Evolutionary conservation across 2,797 vertebrate genomes (phyloP), one percentile per base, ranked within the genome.

Genomic region (Pipistrellus nathusii): DNA sequence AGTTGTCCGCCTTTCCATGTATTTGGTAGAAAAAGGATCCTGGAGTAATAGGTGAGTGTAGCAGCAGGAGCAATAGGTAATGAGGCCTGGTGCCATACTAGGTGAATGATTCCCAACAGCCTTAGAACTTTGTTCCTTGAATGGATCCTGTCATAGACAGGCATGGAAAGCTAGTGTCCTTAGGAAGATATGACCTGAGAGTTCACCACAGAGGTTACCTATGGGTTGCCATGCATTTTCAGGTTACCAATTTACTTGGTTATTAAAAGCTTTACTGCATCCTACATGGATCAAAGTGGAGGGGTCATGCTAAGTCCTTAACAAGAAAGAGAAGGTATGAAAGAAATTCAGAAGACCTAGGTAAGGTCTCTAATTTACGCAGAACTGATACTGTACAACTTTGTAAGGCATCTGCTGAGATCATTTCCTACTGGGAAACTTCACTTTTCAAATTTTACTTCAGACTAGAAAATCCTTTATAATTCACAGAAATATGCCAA

Each of bases 391-490:
- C 48, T 69, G 21, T 51, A 68, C 41, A 75, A 13, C 69, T 95
- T 80, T 68, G 17, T 88, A 73, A 77, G 62, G 30, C 11, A 41
- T 88, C 77, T 90, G 77, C 53, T 80, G 69, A 90, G 62, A 92
- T 23, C 11, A 48, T 71, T 64, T 92, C 57, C 71, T 80, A 72
- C 8, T 44, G 83, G 41, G 41, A 46, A 66, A 68, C 68, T 90
- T 48, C 86, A 80, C 27, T 85, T 94, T 90, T 90, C 66, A 73
- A 84, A 85, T 84, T 76, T 83, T 88, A n/a, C 48, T 88, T 90
- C 66, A 38, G n/a, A 32, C 41, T 66, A 76, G 38, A 32, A 84
- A 92, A 55, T 85, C 38, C 51, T 92, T 94, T 85, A 57, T 38
- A 80, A 62, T 68, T 72, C 66, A 78, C 13, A 83, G 73, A 93